Evolutionary conservation across 1,140 invertebrate genomes (phyloP).

Genomic region (Kradibia gibbosae): DNA sequence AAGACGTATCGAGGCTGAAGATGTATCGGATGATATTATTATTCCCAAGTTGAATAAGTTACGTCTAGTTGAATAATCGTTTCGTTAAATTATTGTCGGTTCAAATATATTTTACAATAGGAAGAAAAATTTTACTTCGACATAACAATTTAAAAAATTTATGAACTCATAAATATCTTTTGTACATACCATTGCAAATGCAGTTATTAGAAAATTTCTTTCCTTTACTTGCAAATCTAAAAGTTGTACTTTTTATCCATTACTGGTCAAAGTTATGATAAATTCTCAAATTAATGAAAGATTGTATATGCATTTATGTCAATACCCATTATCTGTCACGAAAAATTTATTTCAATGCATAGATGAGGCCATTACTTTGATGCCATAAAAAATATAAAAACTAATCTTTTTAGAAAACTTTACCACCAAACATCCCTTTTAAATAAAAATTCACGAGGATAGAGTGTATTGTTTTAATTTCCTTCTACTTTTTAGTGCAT

Average conservation of each 20-base stretch:
- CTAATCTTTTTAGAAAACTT: too few species aligned
- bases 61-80: neutral
- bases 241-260: neutral
- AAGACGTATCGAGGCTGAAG: neutral
- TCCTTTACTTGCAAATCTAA: neutral
- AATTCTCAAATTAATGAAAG: neutral
- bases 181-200: neutral
- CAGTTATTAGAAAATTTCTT: neutral
- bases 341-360: too few species aligned
- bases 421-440: too few species aligned
- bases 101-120: neutral
- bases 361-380: too few species aligned
- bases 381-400: too few species aligned
- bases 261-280: neutral
- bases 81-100: neutral
- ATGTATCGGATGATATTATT: neutral
- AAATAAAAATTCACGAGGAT: too few species aligned
- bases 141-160: neutral
- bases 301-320: too few species aligned
- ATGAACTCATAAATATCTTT: neutral
- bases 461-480: too few species aligned
- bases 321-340: too few species aligned
- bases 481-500: too few species aligned
- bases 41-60: neutral
- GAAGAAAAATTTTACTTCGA: neutral